Evolutionary conservation across 2,113 vertebrate species (phyloP), one percentile per base, ranked within the genome.

Genomic region (Lophotis ruficrista): DNA sequence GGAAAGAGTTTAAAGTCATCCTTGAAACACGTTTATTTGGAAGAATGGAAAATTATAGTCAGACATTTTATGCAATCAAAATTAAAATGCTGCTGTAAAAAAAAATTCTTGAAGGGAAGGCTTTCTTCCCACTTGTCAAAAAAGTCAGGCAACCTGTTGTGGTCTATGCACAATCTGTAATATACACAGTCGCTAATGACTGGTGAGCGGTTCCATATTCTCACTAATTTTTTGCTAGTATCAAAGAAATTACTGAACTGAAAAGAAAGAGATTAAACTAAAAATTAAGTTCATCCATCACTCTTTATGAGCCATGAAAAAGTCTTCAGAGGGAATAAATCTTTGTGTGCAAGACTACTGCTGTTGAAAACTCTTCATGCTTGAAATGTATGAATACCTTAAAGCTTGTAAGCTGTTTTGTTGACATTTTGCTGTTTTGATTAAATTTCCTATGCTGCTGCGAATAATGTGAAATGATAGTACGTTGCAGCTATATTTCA

Each of bases 261-360:
- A 97, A 95, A 58, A 96, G 96, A 93, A 97, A 97, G 96, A 97
- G 98, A 98, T 98, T 98, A 98, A 98, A 98, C 94, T 96, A 98
- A 98, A 98, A 98, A 98, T 98, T 98, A 98, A 69, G 81, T 97
- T 94, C 96, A 98, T 98, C 97, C 97, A 98, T 98, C 98, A 98
- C 93, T 96, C 95, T 98, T 98, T 98, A 98, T 98, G 98, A 98
- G 97, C 98, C 98, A 96, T 98, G 97, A 96, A 98, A 97, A 96
- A 97, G 95, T 73, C 95, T 97, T 97, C 95, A 87, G 16, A 84
- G 82, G 73, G 86, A 98, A 98, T 98, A 98, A 98, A 98, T 98
- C 97, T 97, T 98, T 82, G 77, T 89, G 73, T 86, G 96, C 92
- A 90, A 94, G 83, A 93, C 94, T 93, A 78, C 94, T 94, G 90